A percentile compares a stretch with the other conserved stretches of the same genome.
Conservation (phyloP, 2,113 vertebrate genomes). For the Amblyopsis rosae region DNA sequence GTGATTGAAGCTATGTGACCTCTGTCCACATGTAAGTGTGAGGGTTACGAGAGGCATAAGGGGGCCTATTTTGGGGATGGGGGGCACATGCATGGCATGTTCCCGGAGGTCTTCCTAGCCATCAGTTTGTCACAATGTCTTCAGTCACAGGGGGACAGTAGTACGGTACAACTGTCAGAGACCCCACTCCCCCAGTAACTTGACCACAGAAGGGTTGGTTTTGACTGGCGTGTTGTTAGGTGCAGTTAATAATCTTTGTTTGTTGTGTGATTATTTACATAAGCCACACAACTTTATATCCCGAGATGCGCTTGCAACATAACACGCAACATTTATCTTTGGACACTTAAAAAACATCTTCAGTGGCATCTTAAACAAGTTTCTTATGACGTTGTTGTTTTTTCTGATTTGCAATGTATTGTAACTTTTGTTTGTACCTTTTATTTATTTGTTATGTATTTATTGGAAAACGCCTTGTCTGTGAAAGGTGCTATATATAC, state of each 20-base stretch:
- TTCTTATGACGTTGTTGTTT: too few relatives aligned
- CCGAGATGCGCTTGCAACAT: too few relatives aligned
- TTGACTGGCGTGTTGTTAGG: neutral
- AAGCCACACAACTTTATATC: neutral
- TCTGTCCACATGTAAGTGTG: constrained; percentile 37
- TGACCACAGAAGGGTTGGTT: neutral
- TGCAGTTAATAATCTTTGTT: constrained; percentile 44
- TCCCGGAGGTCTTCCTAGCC: constrained; percentile 38
- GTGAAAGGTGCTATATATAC: too few relatives aligned
- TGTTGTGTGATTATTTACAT: constrained; percentile 55
- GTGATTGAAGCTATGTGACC: constrained; percentile 50
- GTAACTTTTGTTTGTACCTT: too few relatives aligned
- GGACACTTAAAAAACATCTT: constrained; percentile 33
- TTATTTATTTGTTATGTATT: too few relatives aligned
- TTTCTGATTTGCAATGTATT: too few relatives aligned
- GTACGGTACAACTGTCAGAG: neutral
- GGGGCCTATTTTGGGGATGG: constrained; percentile 53
- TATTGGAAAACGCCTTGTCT: too few relatives aligned
- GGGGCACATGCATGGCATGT: constrained; percentile 45
- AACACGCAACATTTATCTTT: constrained; percentile 38
- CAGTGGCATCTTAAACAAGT: too few relatives aligned
- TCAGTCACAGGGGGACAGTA: constrained; percentile 14
- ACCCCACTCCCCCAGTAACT: neutral
- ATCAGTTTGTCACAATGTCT: constrained; percentile 59
- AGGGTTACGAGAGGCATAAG: constrained; percentile 27